phyloP scores from a whole-genome alignment of 2,113 vertebrate species.

The Neolamprologus tretocephalus region DNA sequence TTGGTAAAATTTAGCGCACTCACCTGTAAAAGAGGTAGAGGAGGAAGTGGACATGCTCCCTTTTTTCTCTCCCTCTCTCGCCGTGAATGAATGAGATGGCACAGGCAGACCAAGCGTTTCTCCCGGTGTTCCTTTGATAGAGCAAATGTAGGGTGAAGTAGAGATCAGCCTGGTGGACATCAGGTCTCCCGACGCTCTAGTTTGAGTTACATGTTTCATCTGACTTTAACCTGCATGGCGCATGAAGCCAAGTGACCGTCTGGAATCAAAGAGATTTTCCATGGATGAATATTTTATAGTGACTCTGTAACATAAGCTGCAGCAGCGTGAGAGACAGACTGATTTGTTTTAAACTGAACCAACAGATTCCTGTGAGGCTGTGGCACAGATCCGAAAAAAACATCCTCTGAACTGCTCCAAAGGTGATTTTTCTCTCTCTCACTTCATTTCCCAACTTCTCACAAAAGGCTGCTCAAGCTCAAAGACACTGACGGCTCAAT shows the following conservation, averaged over 20 bases:
- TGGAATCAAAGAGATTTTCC: constrained; percentile 66
- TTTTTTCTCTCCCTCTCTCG: neutral
- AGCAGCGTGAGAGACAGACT: neutral
- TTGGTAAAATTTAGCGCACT: neutral
- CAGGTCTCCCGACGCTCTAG: neutral
- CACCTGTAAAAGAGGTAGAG: constrained; percentile 41
- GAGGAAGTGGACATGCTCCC: constrained; percentile 37
- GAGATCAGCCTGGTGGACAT: neutral
- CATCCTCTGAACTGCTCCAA: neutral
- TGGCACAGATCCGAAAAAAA: neutral
- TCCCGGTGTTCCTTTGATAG: neutral
- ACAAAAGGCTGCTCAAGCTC: neutral
- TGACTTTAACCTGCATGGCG: constrained; percentile 16
- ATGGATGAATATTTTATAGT: constrained; percentile 69
- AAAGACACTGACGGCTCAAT: neutral
- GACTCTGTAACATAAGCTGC: constrained; percentile 58
- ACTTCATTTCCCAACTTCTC: neutral
- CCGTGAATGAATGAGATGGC: neutral
- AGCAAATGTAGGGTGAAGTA: neutral
- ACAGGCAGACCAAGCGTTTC: neutral
- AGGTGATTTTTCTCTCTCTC: neutral
- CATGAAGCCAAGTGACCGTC: neutral
- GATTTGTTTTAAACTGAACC: constrained; percentile 19
- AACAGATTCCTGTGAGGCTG: constrained; percentile 4
- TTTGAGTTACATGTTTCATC: constrained; percentile 23